A percentile compares a stretch with the other conserved stretches of the same genome.
Evolutionary conservation across 2,113 vertebrate genomes (phyloP).

Genomic region (Ibidorhyncha struthersii): DNA sequence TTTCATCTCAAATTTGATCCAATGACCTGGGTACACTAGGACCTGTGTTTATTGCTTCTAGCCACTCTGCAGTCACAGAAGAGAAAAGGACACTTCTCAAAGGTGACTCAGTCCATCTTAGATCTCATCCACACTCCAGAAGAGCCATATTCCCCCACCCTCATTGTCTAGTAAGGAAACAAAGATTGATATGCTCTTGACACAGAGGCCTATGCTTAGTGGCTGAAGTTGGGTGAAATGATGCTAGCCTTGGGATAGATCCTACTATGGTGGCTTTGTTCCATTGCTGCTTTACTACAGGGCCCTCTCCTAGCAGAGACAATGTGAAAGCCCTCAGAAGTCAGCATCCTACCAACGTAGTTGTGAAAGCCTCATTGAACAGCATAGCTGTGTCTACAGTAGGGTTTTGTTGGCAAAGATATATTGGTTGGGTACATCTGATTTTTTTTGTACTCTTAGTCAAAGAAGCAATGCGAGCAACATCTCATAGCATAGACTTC

Average conservation of each 20-base stretch:
- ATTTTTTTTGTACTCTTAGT: not conserved
- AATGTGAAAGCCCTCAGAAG: constrained; percentile 17
- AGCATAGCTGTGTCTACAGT: not conserved
- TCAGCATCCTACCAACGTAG: not conserved
- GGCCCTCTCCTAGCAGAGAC: not conserved
- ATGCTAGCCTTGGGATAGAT: not conserved
- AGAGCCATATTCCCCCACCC: not conserved
- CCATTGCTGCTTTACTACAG: not conserved
- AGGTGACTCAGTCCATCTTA: not conserved
- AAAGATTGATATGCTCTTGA: not conserved
- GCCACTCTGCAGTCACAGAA: not conserved
- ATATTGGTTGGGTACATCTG: not conserved
- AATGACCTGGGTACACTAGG: not conserved
- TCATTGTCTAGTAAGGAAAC: not conserved
- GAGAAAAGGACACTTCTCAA: not conserved
- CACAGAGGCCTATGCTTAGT: not conserved
- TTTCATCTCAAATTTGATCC: not conserved
- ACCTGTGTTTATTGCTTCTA: not conserved
- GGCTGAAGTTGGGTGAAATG: not conserved
- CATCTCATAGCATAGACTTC: constrained; percentile 4
- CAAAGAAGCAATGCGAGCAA: not conserved
- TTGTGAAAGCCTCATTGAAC: constrained; percentile 2
- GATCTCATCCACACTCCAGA: not conserved
- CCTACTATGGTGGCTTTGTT: not conserved
- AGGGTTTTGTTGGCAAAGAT: constrained; percentile 12